Conservation (phyloP, 2,113 vertebrate genomes). For the Pleuronectes platessa region DNA sequence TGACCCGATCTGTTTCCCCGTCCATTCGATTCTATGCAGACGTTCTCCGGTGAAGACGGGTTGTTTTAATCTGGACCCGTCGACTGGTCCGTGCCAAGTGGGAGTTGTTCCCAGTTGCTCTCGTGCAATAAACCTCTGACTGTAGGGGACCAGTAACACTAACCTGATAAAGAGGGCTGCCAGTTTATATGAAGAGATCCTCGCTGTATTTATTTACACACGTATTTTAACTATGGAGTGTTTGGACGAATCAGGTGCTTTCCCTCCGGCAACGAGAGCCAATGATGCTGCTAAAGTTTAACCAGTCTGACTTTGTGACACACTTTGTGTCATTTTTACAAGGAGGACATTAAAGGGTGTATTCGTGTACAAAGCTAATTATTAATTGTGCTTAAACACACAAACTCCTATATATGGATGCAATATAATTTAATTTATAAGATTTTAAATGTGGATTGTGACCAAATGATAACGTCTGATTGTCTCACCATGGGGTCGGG, state of each 20-base stretch:
- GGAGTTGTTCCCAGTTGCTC: slow-evolving; percentile 46
- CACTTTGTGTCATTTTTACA: slow-evolving; percentile 61
- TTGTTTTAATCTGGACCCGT: slow-evolving; percentile 9
- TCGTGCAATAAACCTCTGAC: slow-evolving; percentile 62
- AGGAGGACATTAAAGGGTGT: slow-evolving; percentile 25
- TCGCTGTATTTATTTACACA: slow-evolving; percentile 35
- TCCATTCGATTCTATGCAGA: slow-evolving; percentile 55
- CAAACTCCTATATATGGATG: slow-evolving; percentile 15
- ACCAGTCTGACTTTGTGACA: slow-evolving; percentile 36
- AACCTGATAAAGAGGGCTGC: slow-evolving; percentile 55
- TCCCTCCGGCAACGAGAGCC: slow-evolving; percentile 41
- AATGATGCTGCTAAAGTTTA: slow-evolving; percentile 70
- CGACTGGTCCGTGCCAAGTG: slow-evolving; percentile 48
- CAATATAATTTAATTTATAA: slow-evolving; percentile 49
- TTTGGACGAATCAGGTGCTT: slow-evolving; percentile 55
- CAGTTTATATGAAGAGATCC: slow-evolving; percentile 34
- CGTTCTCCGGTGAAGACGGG: slow-evolving; percentile 48
- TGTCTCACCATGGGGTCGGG: slow-evolving; percentile 27
- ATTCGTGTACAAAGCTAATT: slow-evolving; percentile 50
- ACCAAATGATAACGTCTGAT: slow-evolving; percentile 57
- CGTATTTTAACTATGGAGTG: slow-evolving; percentile 45
- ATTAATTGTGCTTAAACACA: slow-evolving; percentile 20
- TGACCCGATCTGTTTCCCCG: neutral
- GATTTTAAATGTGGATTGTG: slow-evolving; percentile 52
- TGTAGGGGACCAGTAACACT: neutral